Conservation (phyloP, 2,113 vertebrate species). For the Murina feae region DNA sequence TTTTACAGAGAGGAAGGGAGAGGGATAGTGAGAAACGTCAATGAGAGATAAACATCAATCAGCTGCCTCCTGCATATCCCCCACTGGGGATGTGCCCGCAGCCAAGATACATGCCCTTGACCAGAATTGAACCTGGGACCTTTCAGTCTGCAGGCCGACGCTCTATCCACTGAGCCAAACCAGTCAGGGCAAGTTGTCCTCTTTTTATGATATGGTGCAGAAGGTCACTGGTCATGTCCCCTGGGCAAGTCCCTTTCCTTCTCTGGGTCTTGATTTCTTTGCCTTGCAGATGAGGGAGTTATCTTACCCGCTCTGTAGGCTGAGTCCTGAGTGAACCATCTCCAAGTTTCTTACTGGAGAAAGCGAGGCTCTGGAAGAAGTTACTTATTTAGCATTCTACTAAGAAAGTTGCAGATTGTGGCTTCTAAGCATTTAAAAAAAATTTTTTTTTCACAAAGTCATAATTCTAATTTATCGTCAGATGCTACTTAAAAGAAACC, state of each 20-base stretch:
- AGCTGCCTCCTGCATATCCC: no score
- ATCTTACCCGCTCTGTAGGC: not conserved
- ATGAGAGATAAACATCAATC: no score
- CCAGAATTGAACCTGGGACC: no score
- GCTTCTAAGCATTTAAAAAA: not conserved
- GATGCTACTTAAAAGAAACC: not conserved
- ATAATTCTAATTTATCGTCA: not conserved
- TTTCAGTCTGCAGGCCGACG: no score
- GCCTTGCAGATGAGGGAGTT: not conserved
- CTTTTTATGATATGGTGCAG: not conserved
- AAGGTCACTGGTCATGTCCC: not conserved
- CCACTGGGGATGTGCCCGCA: no score
- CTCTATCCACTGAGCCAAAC: no score
- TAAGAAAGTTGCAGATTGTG: not conserved
- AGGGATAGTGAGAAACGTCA: no score
- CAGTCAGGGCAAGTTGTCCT: no score
- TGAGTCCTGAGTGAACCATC: not conserved
- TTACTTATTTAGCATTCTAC: not conserved
- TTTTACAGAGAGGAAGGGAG: no score
- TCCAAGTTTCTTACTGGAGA: not conserved
- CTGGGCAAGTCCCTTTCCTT: not conserved
- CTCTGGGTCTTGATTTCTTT: not conserved
- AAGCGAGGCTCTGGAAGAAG: not conserved
- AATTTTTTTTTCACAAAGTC: not conserved
- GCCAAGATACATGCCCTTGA: no score